Conservation (phyloP, 2,113 vertebrate genomes). For the Albula goreensis region DNA sequence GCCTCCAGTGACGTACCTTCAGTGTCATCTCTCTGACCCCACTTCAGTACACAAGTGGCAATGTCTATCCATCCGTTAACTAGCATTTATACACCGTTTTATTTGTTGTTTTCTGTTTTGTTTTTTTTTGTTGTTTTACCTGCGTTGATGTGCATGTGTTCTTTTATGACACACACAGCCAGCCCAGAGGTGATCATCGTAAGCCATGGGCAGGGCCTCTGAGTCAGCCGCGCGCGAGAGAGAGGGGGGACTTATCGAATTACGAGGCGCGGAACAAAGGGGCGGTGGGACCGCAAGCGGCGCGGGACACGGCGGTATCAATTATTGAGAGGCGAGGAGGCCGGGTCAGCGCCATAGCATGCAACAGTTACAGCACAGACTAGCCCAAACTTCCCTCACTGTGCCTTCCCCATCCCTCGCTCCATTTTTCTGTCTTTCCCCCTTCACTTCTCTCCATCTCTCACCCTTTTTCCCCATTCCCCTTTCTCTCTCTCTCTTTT, state of each 20-base stretch:
- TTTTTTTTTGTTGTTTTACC: background rate
- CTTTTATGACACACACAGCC: background rate
- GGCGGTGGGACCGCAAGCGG: background rate
- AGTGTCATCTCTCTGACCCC: background rate
- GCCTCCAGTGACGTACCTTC: background rate
- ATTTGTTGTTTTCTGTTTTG: too few relatives aligned
- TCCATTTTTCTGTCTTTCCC: background rate
- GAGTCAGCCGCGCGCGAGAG: background rate
- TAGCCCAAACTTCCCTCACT: background rate
- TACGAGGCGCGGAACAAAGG: background rate
- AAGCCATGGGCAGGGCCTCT: background rate
- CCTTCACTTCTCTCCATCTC: slow-evolving; percentile 10
- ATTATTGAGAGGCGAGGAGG: background rate
- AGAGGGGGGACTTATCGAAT: background rate
- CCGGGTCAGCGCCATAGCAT: background rate
- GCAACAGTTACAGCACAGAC: background rate
- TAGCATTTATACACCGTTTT: background rate
- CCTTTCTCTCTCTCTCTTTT: slow-evolving; percentile 11
- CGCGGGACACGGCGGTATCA: background rate
- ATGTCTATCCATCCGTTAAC: background rate
- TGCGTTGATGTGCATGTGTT: background rate
- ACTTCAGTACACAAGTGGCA: background rate
- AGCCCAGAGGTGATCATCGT: background rate
- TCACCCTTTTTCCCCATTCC: slow-evolving; percentile 20
- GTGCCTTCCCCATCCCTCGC: background rate